Base-by-base conservation (phyloP, 2,797 vertebrate genomes). In the Pipistrellus kuhlii region DNA sequence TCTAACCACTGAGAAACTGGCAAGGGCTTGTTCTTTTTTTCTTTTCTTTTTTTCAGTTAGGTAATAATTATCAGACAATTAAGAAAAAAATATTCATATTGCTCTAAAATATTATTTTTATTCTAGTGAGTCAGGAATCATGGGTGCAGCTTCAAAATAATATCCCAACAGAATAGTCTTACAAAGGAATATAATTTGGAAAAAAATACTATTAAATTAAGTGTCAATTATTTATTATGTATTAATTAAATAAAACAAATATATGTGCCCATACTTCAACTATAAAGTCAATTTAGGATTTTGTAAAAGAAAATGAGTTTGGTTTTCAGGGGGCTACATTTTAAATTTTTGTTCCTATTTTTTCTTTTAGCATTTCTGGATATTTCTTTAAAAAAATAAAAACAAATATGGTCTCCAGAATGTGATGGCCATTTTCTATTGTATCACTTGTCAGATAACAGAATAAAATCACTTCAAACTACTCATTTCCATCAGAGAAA, bases 401-500 rank as follows among this genome's bases (percentile, higher is more conserved):
- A 57, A 66, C 1, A 75, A 44, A 81, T 2, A 94, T 68, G 10
- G 12, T 59, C 15, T 95, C 20, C 15, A 80, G 82, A 91, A 83
- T 76, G 18, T 57, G 27, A 51, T 95, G 84, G 73, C 69, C 87
- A 94, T 90, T 94, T 94, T 83, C 44, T 86, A 82, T 96, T 96
- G 55, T 84, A 69, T 59, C 69, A 38, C 30, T 91, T 97, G 75
- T 93, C 82, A 91, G 8, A 72, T 30, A 92, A 77, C 30, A 95
- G 66, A 95, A 85, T 91, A 72, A 95, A 95, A 95, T 77, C 59
- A 83, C 77, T 87, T 94, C 53, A 73, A 84, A 84, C 81, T 91
- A 91, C 71, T 93, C 59, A 11, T 44, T 96, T 96, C 93, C 71
- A 96, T 93, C 80, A 96, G 44, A 14, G 90, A 78, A 95, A 96